phyloP scores from a whole-genome alignment of 1,140 invertebrate genomes.

The Drosophila seguyi region DNA sequence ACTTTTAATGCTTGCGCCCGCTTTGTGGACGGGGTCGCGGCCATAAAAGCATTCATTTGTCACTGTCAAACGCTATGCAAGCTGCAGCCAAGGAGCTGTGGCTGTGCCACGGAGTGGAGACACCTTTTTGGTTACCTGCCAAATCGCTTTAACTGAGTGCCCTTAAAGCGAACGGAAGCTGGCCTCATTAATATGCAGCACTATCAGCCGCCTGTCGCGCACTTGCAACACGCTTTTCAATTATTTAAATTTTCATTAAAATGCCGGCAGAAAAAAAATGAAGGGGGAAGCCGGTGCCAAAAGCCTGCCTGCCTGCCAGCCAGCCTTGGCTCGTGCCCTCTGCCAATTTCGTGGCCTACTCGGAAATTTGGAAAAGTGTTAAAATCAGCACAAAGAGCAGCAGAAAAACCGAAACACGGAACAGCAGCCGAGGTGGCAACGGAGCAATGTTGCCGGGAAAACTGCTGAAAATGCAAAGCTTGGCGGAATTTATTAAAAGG shows the following conservation, averaged over 20 bases:
- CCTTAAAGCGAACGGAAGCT: constrained; percentile 58
- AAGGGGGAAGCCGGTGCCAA: constrained; percentile 25
- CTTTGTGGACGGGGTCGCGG: constrained; percentile 52
- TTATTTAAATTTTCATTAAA: constrained; percentile 84
- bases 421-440: constrained; percentile 10
- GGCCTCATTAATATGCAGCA: constrained; percentile 80
- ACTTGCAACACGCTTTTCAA: constrained; percentile 73
- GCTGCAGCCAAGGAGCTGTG: constrained; percentile 28
- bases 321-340: constrained; percentile 14
- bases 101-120: neutral
- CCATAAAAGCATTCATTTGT: constrained; percentile 83
- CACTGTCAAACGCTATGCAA: constrained; percentile 72
- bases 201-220: constrained; percentile 52
- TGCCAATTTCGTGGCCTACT: constrained; percentile 59
- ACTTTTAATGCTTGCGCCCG: constrained; percentile 61
- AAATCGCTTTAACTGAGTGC: constrained; percentile 57
- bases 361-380: constrained; percentile 77
- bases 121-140: constrained; percentile 55
- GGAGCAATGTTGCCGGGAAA: constrained; percentile 59
- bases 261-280: constrained; percentile 58
- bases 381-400: constrained; percentile 71
- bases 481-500: constrained; percentile 80
- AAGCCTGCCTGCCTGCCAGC: constrained; percentile 22
- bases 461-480: constrained; percentile 79
- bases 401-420: neutral